These are phyloP conservation scores for Phoxinus phoxinus DNA, from an alignment of 2,113 vertebrate genomes.

Conservation along the genomic window DNA sequence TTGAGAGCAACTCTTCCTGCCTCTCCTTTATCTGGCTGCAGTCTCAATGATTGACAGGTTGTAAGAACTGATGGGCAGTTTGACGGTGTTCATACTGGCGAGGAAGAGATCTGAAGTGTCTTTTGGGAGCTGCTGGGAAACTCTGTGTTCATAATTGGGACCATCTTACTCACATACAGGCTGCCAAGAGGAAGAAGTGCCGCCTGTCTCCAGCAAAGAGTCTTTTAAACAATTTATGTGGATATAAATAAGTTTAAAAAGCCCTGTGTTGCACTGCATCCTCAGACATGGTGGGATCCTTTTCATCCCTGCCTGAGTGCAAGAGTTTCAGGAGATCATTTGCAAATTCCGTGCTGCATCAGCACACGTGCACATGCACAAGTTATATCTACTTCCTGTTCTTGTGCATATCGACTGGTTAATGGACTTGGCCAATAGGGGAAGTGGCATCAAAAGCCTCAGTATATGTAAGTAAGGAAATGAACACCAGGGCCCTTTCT, in stretches of 20 bases:
- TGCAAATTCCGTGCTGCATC: neutral
- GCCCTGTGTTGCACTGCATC: neutral
- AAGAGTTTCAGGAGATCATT: conserved; percentile 5
- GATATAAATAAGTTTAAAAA: conserved; percentile 49
- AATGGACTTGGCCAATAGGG: neutral
- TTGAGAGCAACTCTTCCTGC: neutral
- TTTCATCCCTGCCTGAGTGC: conserved; percentile 10
- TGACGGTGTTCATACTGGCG: neutral
- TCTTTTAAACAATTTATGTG: conserved; percentile 43
- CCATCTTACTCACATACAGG: conserved; percentile 30
- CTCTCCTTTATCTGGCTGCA: neutral
- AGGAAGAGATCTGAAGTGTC: conserved; percentile 18
- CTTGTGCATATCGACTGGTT: neutral
- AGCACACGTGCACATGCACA: neutral
- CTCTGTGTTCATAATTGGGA: conserved; percentile 46
- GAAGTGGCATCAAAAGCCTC: neutral
- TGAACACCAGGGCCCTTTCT: neutral
- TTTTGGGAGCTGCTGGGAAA: conserved; percentile 25
- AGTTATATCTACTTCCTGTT: neutral
- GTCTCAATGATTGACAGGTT: neutral
- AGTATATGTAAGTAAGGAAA: neutral
- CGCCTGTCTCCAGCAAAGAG: conserved; percentile 26
- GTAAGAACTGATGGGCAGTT: neutral
- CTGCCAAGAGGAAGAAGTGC: neutral
- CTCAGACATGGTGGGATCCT: neutral